Percentiles rank a stretch among this genome's conserved stretches.
Conservation (phyloP, 2,888 invertebrate species). For the Tupiocoris notatus region DNA sequence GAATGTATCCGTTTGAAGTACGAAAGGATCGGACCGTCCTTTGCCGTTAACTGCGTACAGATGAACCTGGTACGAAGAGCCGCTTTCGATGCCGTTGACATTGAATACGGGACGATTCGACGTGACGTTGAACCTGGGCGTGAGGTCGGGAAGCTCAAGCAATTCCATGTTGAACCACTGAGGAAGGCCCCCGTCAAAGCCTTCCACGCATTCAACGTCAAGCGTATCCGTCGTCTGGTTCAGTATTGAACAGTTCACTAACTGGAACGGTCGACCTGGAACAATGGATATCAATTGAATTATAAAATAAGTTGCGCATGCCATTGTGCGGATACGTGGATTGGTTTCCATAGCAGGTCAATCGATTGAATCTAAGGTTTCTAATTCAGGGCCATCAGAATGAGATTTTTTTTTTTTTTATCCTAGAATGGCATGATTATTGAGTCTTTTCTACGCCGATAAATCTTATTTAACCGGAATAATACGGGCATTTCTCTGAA, state of each 20-base stretch:
- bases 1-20: constrained; percentile 79
- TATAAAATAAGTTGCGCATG: no score
- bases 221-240: constrained; percentile 81
- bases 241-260: constrained; percentile 83
- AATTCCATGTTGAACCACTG: constrained; percentile 83
- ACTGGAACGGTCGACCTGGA: constrained; percentile 81
- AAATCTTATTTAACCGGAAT: no score
- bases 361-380: no score
- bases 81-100: constrained; percentile 66
- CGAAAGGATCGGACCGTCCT: constrained; percentile 78
- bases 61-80: constrained; percentile 73
- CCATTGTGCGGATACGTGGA: no score
- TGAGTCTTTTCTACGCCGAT: no score
- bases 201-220: constrained; percentile 81
- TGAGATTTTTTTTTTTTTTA: no score
- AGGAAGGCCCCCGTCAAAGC: constrained; percentile 83
- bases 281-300: no score
- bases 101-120: constrained; percentile 66
- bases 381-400: no score
- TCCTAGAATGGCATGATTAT: no score
- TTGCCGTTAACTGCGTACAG: constrained; percentile 85
- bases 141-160: constrained; percentile 67
- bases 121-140: constrained; percentile 63
- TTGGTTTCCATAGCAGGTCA: no score
- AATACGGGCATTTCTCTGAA: no score